phyloP scores from a whole-genome alignment of 2,113 vertebrate genomes.

The Ranitomeya imitator region DNA sequence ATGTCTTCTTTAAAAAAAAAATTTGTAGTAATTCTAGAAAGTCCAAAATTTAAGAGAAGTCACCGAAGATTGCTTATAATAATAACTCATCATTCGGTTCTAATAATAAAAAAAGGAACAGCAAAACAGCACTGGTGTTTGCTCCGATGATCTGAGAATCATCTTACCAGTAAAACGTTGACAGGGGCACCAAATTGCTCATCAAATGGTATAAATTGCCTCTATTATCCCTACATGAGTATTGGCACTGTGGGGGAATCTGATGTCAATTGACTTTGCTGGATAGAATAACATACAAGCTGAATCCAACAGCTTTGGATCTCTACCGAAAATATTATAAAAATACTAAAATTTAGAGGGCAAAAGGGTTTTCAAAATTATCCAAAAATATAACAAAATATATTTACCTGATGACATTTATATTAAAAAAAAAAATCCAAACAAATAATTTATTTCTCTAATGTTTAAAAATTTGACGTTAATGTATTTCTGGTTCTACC shows the following conservation, averaged over 20 bases:
- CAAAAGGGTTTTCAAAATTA: neutral
- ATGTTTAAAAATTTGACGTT: neutral
- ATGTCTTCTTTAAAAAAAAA: neutral
- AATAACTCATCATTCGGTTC: neutral
- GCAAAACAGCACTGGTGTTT: neutral
- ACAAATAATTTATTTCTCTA: neutral
- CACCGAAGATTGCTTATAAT: neutral
- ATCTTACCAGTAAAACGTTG: conserved; percentile 48
- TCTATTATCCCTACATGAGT: conserved; percentile 54
- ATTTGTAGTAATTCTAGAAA: neutral
- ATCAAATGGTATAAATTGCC: conserved; percentile 54
- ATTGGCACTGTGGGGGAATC: conserved; percentile 36
- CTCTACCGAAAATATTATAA: neutral
- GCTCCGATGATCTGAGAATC: conserved; percentile 25
- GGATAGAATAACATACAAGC: conserved; percentile 25
- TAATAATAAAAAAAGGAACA: neutral
- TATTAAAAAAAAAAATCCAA: neutral
- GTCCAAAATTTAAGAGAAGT: neutral
- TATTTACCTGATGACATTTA: no score
- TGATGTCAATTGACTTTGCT: conserved; percentile 44
- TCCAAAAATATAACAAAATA: neutral
- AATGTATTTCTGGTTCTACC: neutral
- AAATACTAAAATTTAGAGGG: neutral
- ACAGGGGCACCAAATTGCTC: conserved; percentile 46
- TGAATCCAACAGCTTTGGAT: neutral